These are phyloP conservation scores for Latheticus oryzae DNA, from an alignment of 2,888 invertebrate genomes.

Conservation along the genomic window DNA sequence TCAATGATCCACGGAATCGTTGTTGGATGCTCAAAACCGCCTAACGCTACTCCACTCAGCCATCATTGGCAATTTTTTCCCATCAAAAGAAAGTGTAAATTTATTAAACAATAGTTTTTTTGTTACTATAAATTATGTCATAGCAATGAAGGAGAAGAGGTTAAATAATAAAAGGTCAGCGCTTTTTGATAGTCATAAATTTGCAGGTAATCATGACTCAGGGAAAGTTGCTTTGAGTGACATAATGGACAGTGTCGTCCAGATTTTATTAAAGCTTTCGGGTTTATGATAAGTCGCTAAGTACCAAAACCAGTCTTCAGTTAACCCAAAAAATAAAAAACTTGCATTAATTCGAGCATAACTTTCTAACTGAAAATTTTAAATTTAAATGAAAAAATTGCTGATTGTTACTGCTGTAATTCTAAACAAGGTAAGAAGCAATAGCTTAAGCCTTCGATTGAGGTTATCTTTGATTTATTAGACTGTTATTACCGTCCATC, in stretches of 20 bases:
- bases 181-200: constrained; percentile 4
- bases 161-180: constrained; percentile 4
- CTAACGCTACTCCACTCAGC: constrained; percentile 19
- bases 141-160: too few relatives aligned
- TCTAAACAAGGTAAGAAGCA: too few relatives aligned
- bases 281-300: too few relatives aligned
- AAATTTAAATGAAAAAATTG: too few relatives aligned
- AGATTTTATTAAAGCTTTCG: constrained; percentile 6
- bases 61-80: constrained; percentile 15
- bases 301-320: too few relatives aligned
- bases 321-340: too few relatives aligned
- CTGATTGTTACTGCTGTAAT: too few relatives aligned
- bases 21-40: constrained; percentile 26
- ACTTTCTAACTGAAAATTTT: too few relatives aligned
- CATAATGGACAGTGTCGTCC: constrained; percentile 7
- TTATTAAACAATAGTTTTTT: constrained; percentile 15
- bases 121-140: constrained; percentile 23
- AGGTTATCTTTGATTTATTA: too few relatives aligned
- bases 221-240: constrained; percentile 10
- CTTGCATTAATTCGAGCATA: too few relatives aligned
- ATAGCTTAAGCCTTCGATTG: too few relatives aligned
- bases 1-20: constrained; percentile 61
- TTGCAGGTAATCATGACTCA: constrained; percentile 3
- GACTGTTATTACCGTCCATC: too few relatives aligned
- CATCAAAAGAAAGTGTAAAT: constrained; percentile 19